Evolutionary conservation across 2,113 vertebrate species (phyloP).

Genomic region (Megaleporinus macrocephalus): DNA sequence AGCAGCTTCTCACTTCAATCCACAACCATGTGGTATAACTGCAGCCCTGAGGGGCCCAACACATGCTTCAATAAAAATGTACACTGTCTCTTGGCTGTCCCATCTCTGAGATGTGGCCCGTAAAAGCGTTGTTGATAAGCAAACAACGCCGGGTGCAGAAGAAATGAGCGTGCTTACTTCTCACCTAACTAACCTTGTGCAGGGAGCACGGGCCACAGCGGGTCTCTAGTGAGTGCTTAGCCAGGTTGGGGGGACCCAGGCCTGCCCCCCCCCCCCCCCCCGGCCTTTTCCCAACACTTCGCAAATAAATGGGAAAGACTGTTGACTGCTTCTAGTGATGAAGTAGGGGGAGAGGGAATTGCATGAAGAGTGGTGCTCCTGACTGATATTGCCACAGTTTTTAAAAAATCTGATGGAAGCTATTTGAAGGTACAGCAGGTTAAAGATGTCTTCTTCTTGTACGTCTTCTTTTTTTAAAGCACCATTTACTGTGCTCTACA

Average conservation of each 20-base stretch:
- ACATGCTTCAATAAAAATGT: slow-evolving; percentile 32
- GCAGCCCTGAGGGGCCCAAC: slow-evolving; percentile 55
- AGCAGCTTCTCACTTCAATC: slow-evolving; percentile 37
- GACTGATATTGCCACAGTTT: slow-evolving; percentile 69
- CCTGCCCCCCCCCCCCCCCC: slow-evolving; percentile 54
- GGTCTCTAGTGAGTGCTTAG: slow-evolving; percentile 57
- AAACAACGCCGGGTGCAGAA: slow-evolving; percentile 56
- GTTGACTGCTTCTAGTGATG: slow-evolving; percentile 70
- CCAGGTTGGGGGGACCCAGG: slow-evolving; percentile 53
- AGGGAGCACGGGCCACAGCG: slow-evolving; percentile 44
- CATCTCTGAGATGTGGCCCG: slow-evolving; percentile 62
- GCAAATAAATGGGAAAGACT: slow-evolving; percentile 73
- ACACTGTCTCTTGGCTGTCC: slow-evolving; percentile 55
- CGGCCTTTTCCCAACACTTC: slow-evolving; percentile 64
- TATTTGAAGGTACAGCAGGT: slow-evolving; percentile 58
- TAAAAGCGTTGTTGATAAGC: slow-evolving; percentile 74
- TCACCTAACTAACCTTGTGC: slow-evolving; percentile 63
- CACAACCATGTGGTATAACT: slow-evolving; percentile 56
- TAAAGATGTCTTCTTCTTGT: slow-evolving; percentile 33
- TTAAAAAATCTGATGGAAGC: slow-evolving; percentile 47
- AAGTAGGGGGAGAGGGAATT: slow-evolving; percentile 69
- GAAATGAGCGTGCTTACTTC: slow-evolving; percentile 68
- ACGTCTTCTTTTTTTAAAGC: slow-evolving; percentile 13
- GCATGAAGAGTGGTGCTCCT: slow-evolving; percentile 65
- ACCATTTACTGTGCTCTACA: slow-evolving; percentile 8